Evolutionary conservation across 2,113 vertebrate species (phyloP).

Genomic region (Oxyura jamaicensis): DNA sequence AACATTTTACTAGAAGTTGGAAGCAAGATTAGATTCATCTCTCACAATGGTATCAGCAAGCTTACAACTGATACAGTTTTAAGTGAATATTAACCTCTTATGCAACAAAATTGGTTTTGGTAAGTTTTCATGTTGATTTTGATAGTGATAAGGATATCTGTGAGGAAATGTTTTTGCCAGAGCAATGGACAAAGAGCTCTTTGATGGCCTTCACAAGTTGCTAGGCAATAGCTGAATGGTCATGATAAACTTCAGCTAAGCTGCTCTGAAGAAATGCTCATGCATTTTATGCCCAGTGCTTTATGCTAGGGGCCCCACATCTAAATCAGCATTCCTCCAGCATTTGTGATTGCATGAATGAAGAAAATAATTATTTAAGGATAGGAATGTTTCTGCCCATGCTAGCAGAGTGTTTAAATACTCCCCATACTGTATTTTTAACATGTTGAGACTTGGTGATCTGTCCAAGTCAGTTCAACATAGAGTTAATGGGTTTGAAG

Average conservation of each 20-base stretch:
- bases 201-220: conserved; percentile 85
- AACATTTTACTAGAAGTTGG: neutral
- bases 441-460: neutral
- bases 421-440: neutral
- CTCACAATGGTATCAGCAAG: neutral
- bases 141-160: conserved; percentile 80
- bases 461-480: neutral
- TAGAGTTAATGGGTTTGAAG: neutral
- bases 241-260: conserved; percentile 86
- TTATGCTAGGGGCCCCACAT: conserved; percentile 69
- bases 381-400: neutral
- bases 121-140: conserved; percentile 68
- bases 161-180: conserved; percentile 79
- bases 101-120: conserved; percentile 50
- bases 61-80: neutral
- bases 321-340: conserved; percentile 79
- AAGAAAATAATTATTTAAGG: conserved; percentile 29
- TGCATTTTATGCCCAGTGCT: conserved; percentile 80
- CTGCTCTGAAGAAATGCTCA: conserved; percentile 82
- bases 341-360: conserved; percentile 68
- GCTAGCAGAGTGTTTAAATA: neutral
- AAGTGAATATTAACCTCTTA: neutral
- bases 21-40: neutral
- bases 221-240: conserved; percentile 87
- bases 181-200: conserved; percentile 84